Evolutionary conservation across 2,113 vertebrate genomes (phyloP).

Genomic region (Pardalotus punctatus): DNA sequence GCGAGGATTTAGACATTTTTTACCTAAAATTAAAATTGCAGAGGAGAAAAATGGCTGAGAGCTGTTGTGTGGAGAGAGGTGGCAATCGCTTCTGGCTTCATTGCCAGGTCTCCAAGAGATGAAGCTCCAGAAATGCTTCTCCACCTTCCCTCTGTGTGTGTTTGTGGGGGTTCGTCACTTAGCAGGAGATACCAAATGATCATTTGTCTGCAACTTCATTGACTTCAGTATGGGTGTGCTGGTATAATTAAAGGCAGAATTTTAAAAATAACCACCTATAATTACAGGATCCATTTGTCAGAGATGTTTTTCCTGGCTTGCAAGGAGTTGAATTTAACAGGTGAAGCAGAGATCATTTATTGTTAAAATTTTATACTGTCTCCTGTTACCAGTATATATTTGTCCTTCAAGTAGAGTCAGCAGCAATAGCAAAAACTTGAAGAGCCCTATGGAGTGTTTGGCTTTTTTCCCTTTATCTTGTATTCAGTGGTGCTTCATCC

Average conservation of each 20-base stretch:
- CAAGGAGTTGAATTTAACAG: not conserved
- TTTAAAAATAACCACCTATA: not conserved
- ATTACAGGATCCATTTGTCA: not conserved
- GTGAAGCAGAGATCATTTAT: not conserved
- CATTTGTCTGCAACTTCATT: not conserved
- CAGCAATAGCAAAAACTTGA: not conserved
- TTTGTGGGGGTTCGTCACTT: not conserved
- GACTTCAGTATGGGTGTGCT: not conserved
- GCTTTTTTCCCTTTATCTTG: slow-evolving; percentile 5
- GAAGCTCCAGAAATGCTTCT: not conserved
- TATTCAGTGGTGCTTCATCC: not conserved
- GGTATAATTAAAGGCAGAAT: not conserved
- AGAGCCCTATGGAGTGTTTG: not conserved
- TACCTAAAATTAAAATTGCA: slow-evolving; percentile 4
- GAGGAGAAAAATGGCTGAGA: not conserved
- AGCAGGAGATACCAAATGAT: not conserved
- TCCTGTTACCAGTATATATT: not conserved
- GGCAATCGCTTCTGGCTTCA: not conserved
- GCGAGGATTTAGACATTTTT: not conserved
- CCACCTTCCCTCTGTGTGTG: not conserved
- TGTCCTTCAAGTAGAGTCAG: not conserved
- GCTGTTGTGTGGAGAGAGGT: not conserved
- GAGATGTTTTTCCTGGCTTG: not conserved
- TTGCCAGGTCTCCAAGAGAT: not conserved
- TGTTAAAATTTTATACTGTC: not conserved